Conservation (phyloP, 2,797 vertebrate species). For the Phoebastria nigripes region DNA sequence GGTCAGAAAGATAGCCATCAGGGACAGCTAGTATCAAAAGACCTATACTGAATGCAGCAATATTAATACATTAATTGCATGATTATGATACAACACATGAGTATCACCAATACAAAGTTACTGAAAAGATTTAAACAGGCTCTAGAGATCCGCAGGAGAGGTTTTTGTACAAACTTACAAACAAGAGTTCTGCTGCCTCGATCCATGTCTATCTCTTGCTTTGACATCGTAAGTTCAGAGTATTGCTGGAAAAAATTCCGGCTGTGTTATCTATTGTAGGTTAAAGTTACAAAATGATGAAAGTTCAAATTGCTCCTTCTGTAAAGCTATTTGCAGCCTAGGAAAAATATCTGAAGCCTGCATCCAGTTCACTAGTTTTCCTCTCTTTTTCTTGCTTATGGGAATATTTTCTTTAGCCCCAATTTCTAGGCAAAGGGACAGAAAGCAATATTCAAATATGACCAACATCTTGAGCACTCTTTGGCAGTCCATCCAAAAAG, state of each 20-base stretch:
- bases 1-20: neutral
- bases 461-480: neutral
- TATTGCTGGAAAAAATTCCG: neutral
- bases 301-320: constrained; percentile 12
- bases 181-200: neutral
- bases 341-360: neutral
- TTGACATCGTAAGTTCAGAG: neutral
- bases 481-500: neutral
- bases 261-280: neutral
- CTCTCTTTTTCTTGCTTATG: neutral
- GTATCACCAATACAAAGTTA: neutral
- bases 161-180: neutral
- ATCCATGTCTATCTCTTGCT: neutral
- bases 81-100: neutral
- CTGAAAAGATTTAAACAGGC: neutral
- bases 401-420: neutral
- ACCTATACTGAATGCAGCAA: neutral
- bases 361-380: neutral
- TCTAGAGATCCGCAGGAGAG: neutral
- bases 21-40: neutral
- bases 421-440: neutral
- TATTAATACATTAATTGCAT: neutral
- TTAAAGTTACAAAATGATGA: constrained; percentile 1
- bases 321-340: neutral
- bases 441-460: neutral